Conservation (phyloP, 2,797 vertebrate species). For the Gymnoscopelus braueri region DNA sequence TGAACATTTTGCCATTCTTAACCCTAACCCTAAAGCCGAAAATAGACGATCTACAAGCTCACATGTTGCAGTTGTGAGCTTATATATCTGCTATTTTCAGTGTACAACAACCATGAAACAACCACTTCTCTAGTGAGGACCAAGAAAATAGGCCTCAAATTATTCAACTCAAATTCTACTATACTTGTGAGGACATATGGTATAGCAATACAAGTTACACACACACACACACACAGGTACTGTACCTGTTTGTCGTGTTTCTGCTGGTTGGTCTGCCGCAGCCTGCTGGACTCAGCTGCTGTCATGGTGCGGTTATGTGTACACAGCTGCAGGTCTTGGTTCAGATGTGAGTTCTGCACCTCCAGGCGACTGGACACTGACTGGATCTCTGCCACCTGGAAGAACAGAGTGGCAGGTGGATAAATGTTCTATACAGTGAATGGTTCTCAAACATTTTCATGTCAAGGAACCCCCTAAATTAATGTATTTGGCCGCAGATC, state of each 20-base stretch:
- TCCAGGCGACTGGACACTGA: constrained; percentile 70
- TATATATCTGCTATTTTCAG: no score
- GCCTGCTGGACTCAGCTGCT: not conserved
- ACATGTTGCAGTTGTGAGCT: no score
- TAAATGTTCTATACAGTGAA: not conserved
- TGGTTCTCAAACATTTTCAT: no score
- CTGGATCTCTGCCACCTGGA: constrained; percentile 76
- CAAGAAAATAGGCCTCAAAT: no score
- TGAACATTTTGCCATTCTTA: not conserved
- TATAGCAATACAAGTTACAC: not conserved
- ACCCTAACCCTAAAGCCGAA: not conserved
- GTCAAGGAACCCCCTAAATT: no score
- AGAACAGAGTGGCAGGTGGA: not conserved
- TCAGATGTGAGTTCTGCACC: constrained; percentile 62
- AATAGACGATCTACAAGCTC: no score
- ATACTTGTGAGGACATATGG: no score
- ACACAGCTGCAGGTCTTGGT: constrained; percentile 62
- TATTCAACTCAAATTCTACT: no score
- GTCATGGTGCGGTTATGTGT: constrained; percentile 9
- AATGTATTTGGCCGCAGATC: no score
- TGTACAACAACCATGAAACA: no score
- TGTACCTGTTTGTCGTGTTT: constrained; percentile 67
- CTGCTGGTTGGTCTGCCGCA: constrained; percentile 53
- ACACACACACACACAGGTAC: not conserved
- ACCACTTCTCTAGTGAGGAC: no score